These are phyloP conservation scores for Lutra lutra DNA, from an alignment of 2,797 vertebrate genomes.

Conservation along the genomic window DNA sequence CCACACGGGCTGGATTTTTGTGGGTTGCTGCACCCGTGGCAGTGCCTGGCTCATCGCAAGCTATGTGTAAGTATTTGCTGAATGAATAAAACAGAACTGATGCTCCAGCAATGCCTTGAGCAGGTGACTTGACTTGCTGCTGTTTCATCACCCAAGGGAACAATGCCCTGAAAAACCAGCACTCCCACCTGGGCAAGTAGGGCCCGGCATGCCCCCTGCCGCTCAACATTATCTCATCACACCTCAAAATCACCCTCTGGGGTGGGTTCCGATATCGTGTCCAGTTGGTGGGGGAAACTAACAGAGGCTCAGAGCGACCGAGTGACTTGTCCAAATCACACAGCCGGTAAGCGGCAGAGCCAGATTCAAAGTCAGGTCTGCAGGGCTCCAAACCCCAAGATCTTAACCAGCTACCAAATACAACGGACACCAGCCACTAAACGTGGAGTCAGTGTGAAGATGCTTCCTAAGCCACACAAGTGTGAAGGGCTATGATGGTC, in stretches of 20 bases:
- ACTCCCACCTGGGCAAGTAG: accelerated
- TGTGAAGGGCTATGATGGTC: neutral
- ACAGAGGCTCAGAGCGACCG: neutral
- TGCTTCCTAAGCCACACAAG: neutral
- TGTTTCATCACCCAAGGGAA: neutral
- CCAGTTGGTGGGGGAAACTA: neutral
- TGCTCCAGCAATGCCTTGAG: no score
- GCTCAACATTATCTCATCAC: accelerated
- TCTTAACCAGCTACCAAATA: neutral
- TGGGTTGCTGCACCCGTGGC: neutral
- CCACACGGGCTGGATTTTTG: neutral
- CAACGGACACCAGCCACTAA: neutral
- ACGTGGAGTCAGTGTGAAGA: accelerated
- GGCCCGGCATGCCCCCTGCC: neutral
- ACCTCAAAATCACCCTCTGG: neutral
- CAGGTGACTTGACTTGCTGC: neutral
- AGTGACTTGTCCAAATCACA: neutral
- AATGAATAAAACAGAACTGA: neutral
- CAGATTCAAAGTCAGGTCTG: neutral
- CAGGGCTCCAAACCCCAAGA: neutral
- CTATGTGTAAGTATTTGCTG: neutral
- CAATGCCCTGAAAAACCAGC: accelerated
- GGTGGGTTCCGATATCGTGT: neutral
- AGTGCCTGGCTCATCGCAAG: no score
- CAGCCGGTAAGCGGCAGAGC: neutral